Conservation (phyloP, 2,797 vertebrate species). For the Alouatta caraya region DNA sequence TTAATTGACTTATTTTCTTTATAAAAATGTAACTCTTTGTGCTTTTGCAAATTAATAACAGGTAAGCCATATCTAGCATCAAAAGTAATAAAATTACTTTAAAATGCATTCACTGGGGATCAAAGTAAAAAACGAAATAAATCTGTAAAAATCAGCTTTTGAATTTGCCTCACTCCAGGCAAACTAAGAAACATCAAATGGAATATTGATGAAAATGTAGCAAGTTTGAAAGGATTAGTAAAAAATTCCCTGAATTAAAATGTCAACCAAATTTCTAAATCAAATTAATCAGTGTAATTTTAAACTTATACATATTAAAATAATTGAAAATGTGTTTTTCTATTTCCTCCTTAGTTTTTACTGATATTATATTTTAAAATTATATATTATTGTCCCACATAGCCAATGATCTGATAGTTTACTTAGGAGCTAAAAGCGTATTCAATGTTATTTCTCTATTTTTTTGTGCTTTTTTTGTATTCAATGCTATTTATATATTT, state of each 20-base stretch:
- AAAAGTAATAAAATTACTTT: not conserved
- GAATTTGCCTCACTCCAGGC: conserved; percentile 25
- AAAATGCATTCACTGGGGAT: not conserved
- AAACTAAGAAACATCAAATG: conserved; percentile 3
- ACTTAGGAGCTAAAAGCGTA: not conserved
- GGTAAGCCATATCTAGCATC: not conserved
- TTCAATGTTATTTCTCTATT: not conserved
- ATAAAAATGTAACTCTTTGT: not conserved
- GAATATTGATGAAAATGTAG: conserved; percentile 25
- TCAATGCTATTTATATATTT: not conserved
- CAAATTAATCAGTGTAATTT: conserved; percentile 41
- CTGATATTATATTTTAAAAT: not conserved
- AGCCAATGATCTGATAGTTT: not conserved
- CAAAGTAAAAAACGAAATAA: conserved; percentile 45
- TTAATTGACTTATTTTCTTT: not conserved
- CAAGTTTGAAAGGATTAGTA: conserved; percentile 36
- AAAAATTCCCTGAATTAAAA: conserved; percentile 8
- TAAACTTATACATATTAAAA: not conserved
- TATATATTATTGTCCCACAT: not conserved
- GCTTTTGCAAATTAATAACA: conserved; percentile 42
- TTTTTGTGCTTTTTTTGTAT: not conserved
- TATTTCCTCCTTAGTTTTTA: not conserved
- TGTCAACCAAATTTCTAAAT: conserved; percentile 36
- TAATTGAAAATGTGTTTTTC: not conserved
- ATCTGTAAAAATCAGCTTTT: conserved; percentile 37